These are phyloP conservation scores for Palythoa heliodiscus DNA, from an alignment of 92 coral and sea anemone species.

Conservation along the genomic window DNA sequence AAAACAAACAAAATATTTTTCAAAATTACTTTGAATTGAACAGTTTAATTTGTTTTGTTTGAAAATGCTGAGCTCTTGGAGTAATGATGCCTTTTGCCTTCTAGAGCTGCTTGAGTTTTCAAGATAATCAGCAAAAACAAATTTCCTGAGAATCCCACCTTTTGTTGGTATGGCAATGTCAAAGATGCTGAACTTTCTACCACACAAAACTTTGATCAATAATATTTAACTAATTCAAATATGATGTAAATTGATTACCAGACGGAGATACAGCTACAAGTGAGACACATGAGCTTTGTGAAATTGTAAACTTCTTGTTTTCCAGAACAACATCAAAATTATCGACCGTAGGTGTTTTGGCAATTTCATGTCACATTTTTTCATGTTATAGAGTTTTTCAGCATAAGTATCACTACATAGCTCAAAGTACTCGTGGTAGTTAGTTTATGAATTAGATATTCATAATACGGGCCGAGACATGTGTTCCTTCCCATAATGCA, in stretches of 20 bases:
- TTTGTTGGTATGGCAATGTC: conserved; percentile 1
- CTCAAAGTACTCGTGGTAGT: too few relatives aligned
- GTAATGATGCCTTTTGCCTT: conserved; percentile 2
- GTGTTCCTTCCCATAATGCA: too few relatives aligned
- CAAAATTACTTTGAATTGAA: not conserved
- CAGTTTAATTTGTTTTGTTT: too few relatives aligned
- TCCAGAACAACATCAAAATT: not conserved
- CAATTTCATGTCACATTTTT: too few relatives aligned
- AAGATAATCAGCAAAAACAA: conserved; percentile 5
- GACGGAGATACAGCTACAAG: conserved; percentile 5
- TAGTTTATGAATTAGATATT: too few relatives aligned
- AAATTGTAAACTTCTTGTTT: not conserved
- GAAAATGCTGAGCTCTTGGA: not conserved
- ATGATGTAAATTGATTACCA: not conserved
- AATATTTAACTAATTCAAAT: conserved; percentile 6
- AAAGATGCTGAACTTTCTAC: not conserved
- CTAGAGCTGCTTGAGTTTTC: not conserved
- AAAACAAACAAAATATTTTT: not conserved
- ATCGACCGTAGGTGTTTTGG: too few relatives aligned
- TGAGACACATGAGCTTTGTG: conserved; percentile 5
- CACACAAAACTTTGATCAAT: conserved; percentile 9
- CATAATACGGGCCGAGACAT: too few relatives aligned
- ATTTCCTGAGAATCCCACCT: conserved; percentile 1
- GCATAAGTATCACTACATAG: too few relatives aligned
- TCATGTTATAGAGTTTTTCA: too few relatives aligned